Evolutionary conservation across 2,797 vertebrate genomes (phyloP), one percentile per base, ranked within the genome.

Genomic region (Leptoclinus maculatus): DNA sequence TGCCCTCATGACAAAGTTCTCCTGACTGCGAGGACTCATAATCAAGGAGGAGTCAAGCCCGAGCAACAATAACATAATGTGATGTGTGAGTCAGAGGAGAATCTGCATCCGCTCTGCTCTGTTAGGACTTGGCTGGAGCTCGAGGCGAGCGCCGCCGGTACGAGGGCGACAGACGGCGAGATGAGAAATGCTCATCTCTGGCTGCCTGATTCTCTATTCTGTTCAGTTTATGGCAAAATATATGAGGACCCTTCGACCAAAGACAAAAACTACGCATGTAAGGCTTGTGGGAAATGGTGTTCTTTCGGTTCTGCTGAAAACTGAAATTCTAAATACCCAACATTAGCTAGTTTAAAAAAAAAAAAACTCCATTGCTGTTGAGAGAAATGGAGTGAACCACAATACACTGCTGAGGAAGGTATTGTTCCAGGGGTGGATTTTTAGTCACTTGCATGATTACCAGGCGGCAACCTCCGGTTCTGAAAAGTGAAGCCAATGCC

Each of bases 51-150:
- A 75, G 54, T 74, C 56, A 27, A 38, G 58, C 62, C 53, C 69
- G 72, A 73, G 65, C 71, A 73, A 71, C 82, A 88, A 80, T 78
- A 85, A 87, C 76, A 70, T 13, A 63, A 78, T 74, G 74, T 82
- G 77, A 86, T 79, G 77, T 39, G 65, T 90, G 88, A 91, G 79
- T 90, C 84, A 90, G 78, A 80, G 76, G 41, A 79, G 77, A 87
- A 78, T 64, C 41, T 80, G 79, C 59, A 82, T 87, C 70, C 78
- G 80, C 58, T 83, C 79, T 82, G 79, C 67, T 77, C 86, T 83
- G 68, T 86, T 85, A 65, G 39, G 57, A 39, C 51, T 27, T n/a
- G 3, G 3, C 66, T 7, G 59, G 13, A 66, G 69, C 78, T 76
- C 32, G n/a, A 62, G 65, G 79, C 66, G 2, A 39, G 32, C 67